These are phyloP conservation scores for Xiphorhynchus erythropygius DNA, from an alignment of 2,797 vertebrate species.

Conservation along the genomic window DNA sequence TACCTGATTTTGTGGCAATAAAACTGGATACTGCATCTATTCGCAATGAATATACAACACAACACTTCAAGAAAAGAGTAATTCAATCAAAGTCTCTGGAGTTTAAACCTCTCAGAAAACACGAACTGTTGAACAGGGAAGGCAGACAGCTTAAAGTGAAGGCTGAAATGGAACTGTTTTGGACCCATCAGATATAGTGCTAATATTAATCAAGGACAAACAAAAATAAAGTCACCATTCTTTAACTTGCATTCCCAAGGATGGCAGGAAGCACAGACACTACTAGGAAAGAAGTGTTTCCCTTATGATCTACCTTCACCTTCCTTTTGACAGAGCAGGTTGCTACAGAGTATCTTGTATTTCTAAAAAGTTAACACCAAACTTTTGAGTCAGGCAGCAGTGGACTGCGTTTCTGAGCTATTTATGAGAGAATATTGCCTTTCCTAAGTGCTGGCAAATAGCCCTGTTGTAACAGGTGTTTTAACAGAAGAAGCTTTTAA, in stretches of 20 bases:
- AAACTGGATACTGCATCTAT: background rate
- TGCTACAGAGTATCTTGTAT: background rate
- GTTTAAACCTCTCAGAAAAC: background rate
- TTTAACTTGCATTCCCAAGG: background rate
- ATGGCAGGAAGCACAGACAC: background rate
- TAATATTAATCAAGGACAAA: background rate
- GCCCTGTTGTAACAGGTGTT: background rate
- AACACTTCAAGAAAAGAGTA: background rate
- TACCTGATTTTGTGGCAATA: background rate
- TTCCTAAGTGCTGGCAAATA: background rate
- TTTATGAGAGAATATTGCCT: background rate
- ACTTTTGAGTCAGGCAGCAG: background rate
- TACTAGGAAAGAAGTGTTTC: background rate
- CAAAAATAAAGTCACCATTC: background rate
- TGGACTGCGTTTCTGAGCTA: background rate
- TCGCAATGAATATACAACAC: background rate
- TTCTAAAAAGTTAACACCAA: background rate
- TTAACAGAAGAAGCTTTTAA: background rate
- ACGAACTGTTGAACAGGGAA: background rate
- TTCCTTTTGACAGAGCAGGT: background rate
- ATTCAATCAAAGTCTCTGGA: background rate
- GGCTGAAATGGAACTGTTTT: background rate
- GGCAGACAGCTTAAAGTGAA: background rate
- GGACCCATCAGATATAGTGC: background rate
- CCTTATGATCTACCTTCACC: background rate